A percentile compares a stretch with the other conserved stretches of the same genome.
Conservation (phyloP, 2,113 vertebrate genomes). For the Festucalex cinctus region DNA sequence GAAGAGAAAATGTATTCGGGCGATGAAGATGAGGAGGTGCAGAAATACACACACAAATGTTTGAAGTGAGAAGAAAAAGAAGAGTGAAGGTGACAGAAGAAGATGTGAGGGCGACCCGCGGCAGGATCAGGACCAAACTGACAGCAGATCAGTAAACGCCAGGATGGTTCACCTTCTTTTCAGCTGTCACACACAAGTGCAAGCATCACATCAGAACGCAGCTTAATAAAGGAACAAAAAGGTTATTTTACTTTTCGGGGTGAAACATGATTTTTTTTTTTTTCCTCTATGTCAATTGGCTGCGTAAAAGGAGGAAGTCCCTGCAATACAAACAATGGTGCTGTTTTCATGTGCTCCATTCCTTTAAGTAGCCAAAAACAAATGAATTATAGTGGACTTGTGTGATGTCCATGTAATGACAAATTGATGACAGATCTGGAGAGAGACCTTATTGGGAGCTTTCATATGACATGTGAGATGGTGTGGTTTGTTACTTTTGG, state of each 20-base stretch:
- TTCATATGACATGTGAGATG: too few species aligned
- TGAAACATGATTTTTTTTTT: background rate
- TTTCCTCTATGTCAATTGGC: background rate
- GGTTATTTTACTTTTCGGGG: background rate
- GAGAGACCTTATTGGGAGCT: too few species aligned
- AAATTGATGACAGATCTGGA: too few species aligned
- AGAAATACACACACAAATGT: conserved; percentile 35
- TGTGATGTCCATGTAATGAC: too few species aligned
- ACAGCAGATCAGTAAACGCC: conserved; percentile 30
- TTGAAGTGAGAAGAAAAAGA: conserved; percentile 38
- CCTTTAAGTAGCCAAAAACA: too few species aligned
- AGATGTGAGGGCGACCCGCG: conserved; percentile 33
- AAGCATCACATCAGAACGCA: conserved; percentile 17
- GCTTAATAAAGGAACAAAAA: conserved; percentile 22
- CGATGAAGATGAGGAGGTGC: conserved; percentile 16
- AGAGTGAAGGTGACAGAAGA: conserved; percentile 45
- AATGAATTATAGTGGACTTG: too few species aligned
- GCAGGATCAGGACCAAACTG: conserved; percentile 22
- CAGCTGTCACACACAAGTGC: conserved; percentile 32
- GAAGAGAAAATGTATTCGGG: conserved; percentile 7
- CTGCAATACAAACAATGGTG: too few species aligned
- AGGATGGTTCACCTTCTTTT: conserved; percentile 25
- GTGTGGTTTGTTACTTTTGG: too few species aligned
- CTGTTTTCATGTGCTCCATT: too few species aligned
- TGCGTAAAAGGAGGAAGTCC: background rate